Evolutionary conservation across 2,113 vertebrate genomes (phyloP), one percentile per base, ranked within the genome.

Genomic region (Platycercus adscitus): DNA sequence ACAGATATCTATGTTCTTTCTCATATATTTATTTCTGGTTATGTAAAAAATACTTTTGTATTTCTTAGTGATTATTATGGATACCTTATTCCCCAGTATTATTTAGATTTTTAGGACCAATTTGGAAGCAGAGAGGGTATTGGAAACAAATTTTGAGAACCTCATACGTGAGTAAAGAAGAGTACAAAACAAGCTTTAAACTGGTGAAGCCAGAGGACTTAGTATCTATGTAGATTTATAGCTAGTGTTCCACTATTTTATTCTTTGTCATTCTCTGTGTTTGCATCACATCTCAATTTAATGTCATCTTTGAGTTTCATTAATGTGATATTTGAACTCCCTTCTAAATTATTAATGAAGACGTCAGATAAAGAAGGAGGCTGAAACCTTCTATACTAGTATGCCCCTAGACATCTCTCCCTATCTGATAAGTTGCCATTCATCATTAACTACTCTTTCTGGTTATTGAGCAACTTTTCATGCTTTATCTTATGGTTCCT

Each of bases 371-470:
- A 92, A 89, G 61, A 71, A 83, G 63, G 33, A 80, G 21, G 17
- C 24, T 88, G 81, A 91, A 92, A 50, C 72, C 83, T 68, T 61
- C 84, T 75, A 64, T 21, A 39, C 33, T 76, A 64, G 24, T 88
- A 80, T 88, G 66, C 43, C 69, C 18, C 49, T 46, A 89, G 88
- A 94, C 49, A 91, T 75, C 43, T 81, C 58, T 76, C 28, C 25
- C 28, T 78, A 93, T 94, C 66, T 93, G 83, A 95, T 97, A 91
- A 93, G 43, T 91, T 96, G 95, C 92, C 88, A 19, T 92, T 97
- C 83, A 94, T 96, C 87, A 97, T 97, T 96, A 97, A 80, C 79
- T 93, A 55, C 81, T 96, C 58, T 95, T 97, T 96, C 96, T 95
- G 95, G 94, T 70, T 92, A 93, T 95, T 93, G 91, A 96, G 72